Conservation (phyloP, 2,888 invertebrate genomes). For the Pristionchus exspectatus region DNA sequence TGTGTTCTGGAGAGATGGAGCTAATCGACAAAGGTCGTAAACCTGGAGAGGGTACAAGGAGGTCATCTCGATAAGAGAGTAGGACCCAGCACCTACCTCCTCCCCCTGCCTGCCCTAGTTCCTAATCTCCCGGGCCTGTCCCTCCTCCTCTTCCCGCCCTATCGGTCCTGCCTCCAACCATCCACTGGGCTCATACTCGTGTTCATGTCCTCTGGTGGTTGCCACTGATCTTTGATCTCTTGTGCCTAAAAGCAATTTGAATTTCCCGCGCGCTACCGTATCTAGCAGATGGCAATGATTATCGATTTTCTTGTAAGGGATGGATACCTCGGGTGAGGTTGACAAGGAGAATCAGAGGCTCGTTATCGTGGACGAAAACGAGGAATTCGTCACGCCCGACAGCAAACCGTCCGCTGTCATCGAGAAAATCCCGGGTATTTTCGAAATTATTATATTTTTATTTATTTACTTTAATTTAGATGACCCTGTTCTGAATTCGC, state of each 20-base stretch:
- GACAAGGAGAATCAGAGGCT: not conserved
- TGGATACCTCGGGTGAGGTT: not conserved
- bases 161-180: not conserved
- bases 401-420: not conserved
- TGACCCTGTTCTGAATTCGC: not conserved
- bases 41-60: not conserved
- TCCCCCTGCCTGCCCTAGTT: conserved; percentile 9
- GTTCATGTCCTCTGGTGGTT: not conserved
- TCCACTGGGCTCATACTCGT: not conserved
- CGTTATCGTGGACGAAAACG: not conserved
- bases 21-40: conserved; percentile 20
- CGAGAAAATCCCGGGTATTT: conserved; percentile 23
- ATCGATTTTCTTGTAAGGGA: not conserved
- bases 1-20: not conserved
- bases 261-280: conserved; percentile 11
- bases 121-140: not conserved
- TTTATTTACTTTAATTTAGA: not conserved
- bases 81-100: not conserved
- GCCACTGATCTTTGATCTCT: not conserved
- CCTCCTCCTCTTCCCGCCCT: not conserved
- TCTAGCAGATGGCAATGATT: not conserved
- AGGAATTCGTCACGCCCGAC: conserved; percentile 17
- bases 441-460: not conserved
- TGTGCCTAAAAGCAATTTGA: too few species aligned
- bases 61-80: conserved; percentile 42